Evolutionary conservation across 2,113 vertebrate species (phyloP).

Genomic region (Vombatus ursinus): DNA sequence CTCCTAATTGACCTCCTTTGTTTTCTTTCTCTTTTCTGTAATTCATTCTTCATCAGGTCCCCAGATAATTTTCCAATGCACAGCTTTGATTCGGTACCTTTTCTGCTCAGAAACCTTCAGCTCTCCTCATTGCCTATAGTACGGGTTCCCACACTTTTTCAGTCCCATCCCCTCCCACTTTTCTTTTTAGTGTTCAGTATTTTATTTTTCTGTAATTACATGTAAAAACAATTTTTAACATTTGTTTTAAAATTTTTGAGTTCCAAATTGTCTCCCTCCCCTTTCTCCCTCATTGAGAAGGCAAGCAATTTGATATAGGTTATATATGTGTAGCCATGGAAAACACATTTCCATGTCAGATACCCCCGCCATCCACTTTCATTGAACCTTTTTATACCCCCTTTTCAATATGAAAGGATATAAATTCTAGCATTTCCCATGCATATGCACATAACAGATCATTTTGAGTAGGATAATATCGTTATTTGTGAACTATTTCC

Average conservation of each 20-base stretch:
- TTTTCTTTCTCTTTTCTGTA: not conserved
- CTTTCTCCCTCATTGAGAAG: too few species aligned
- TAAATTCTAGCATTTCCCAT: not conserved
- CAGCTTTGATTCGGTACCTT: not conserved
- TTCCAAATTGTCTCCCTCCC: too few species aligned
- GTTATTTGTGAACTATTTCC: not conserved
- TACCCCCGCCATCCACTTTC: not conserved
- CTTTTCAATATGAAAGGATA: not conserved
- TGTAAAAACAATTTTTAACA: too few species aligned
- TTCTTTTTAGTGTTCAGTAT: too few species aligned
- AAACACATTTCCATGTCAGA: too few species aligned
- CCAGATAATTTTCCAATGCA: not conserved
- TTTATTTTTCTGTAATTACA: too few species aligned
- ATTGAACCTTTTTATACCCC: not conserved
- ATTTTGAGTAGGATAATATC: not conserved
- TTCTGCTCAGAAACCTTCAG: not conserved
- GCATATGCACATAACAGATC: not conserved
- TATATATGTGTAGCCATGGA: too few species aligned
- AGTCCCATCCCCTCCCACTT: not conserved
- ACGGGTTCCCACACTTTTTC: not conserved
- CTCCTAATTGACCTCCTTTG: not conserved
- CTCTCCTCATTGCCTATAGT: not conserved
- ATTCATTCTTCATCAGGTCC: not conserved
- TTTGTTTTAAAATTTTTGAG: too few species aligned
- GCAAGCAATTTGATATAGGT: too few species aligned